Base-by-base conservation (phyloP, 2,113 vertebrate species). In the Chunga burmeisteri region DNA sequence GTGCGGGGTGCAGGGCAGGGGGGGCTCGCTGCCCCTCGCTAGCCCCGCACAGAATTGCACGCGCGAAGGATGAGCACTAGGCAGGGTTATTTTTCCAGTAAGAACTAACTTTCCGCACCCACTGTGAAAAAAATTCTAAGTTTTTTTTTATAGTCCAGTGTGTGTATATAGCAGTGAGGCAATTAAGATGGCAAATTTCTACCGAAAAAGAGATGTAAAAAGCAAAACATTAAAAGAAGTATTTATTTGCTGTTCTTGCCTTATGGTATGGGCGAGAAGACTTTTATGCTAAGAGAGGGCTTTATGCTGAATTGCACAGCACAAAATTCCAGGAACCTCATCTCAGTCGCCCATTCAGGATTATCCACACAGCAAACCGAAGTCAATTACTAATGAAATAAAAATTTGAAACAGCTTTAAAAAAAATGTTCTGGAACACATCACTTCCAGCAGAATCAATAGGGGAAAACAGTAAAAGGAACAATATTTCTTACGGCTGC, bases 251-350 rank as follows among this genome's bases (percentile, higher is more conserved):
- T 49, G 9, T 49, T 27, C 32, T 53, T 29, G 11, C 29, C 0
- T 1, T 1, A 2, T 2, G 30, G 46, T 40, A 16, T 3, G 13
- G 27, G 71, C 42, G 17, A 26, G 53, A 27, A 7, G 21, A 11
- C 7, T 58, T 58, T 13, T 18, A 2, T 2, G 13, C n/a, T 8
- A 7, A 25, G 47, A 20, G 61, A 19, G 46, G 36, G 16, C 26
- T 82, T 46, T 25, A 5, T 19, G 63, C 27, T 34, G 62, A 4
- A 40, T 2, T 20, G 29, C 55, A 29, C 32, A 12, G 14, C 65
- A 2, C 17, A 2, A 13, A 29, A 55, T 63, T 88, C 56, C 65
- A 36, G 49, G 55, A 32, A 0, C 34, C 9, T 62, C 62, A 2
- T 27, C 71, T 71, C 93, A 19, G 16, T 14, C 22, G 4, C 49